A percentile compares a stretch with the other conserved stretches of the same genome.
phyloP scores from a whole-genome alignment of 2,113 vertebrate genomes.

The Otocyon megalotis region DNA sequence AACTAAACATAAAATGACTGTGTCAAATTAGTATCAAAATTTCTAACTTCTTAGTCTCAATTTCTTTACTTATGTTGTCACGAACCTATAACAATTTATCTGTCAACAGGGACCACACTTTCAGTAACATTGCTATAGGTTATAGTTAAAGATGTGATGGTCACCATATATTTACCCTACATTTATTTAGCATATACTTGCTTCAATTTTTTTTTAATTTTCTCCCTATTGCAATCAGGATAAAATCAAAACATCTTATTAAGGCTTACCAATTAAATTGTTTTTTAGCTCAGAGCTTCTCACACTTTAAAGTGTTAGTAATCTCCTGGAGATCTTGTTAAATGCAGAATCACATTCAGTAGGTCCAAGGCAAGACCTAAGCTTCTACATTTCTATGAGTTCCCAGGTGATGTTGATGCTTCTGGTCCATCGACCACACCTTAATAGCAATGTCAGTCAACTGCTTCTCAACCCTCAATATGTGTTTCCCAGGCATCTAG shows the following conservation, averaged over 20 bases:
- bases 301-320: neutral
- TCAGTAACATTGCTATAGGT: neutral
- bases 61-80: neutral
- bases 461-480: neutral
- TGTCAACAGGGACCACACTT: neutral
- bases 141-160: neutral
- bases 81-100: neutral
- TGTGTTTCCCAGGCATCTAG: neutral
- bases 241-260: neutral
- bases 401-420: neutral
- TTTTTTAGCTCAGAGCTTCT: neutral
- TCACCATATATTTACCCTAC: neutral
- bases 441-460: neutral
- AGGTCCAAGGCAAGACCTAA: neutral
- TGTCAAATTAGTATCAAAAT: neutral
- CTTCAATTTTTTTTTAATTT: neutral
- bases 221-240: neutral
- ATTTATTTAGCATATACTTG: neutral
- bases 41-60: neutral
- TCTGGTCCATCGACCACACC: neutral
- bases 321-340: neutral
- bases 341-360: neutral
- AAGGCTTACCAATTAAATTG: neutral
- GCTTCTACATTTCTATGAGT: neutral
- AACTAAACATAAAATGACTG: neutral